Base-by-base conservation (phyloP, 2,797 vertebrate genomes). In the Channa striata region DNA sequence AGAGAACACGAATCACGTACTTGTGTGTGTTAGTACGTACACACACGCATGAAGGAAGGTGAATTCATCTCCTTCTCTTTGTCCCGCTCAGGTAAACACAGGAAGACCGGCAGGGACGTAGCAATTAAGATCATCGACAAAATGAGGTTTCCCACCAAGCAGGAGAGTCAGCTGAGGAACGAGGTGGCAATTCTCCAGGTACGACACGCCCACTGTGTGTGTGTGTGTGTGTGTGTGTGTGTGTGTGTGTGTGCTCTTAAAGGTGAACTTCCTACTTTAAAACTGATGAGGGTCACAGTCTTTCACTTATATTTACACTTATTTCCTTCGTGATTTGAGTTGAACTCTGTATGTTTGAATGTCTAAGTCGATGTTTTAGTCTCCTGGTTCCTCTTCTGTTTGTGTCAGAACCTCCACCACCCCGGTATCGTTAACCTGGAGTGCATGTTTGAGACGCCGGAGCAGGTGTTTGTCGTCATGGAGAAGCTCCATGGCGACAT, bases 401-500 rank as follows among this genome's bases (percentile, higher is more conserved):
- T 21, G 74, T 11, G 6, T 7, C 75, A 95, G 94, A 94, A 90
- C 67, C 84, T 95, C 23, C 90, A 92, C 39, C 94, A 95, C 69
- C 90, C 81, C 0, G 94, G 94, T 0, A 89, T 95, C 60, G 93
- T 95, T 0, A 80, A 90, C 65, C 81, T 94, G 67, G 92, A 95
- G 21, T 88, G 85, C 44, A 93, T 94, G 92, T 94, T 92, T 3
- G 93, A 94, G 86, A 93, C 92, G 0, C 66, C 80, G 0, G 88
- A 93, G 57, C 81, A 88, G 63, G 90, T 94, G n/a, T 94, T 93
- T 1, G 92, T 95, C 0, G 75, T 95, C 63, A 95, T 94, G 94
- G 94, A 95, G 90, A 94, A 93, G 82, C 93, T 94, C 1, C 94
- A 94, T 12, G 93, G 94, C 0, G 94, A 95, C 89, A 94, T 95